These are phyloP conservation scores for Dermatemys mawii DNA, from an alignment of 2,113 vertebrate genomes.

Conservation along the genomic window DNA sequence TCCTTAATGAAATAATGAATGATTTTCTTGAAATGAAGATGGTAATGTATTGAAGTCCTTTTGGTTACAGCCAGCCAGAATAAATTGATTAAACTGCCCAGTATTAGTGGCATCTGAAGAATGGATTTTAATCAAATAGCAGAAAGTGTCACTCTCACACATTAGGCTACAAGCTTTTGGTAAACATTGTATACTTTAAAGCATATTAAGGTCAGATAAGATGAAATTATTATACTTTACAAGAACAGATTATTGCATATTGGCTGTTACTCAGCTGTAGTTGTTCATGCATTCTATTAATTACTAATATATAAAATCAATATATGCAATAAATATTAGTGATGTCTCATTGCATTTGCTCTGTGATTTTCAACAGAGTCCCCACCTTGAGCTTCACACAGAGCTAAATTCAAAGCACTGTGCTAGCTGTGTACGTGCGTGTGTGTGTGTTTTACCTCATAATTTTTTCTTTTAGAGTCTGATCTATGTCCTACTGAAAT, in stretches of 20 bases:
- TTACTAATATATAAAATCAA: conserved; percentile 37
- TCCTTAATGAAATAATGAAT: conserved; percentile 31
- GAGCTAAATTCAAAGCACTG: conserved; percentile 69
- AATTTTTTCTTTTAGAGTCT: conserved; percentile 13
- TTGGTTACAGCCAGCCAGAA: conserved; percentile 35
- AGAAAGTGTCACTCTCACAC: conserved; percentile 10
- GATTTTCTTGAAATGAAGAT: conserved; percentile 6
- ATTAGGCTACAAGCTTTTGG: conserved; percentile 12
- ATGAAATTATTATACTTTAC: conserved; percentile 29
- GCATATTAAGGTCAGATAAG: conserved; percentile 2
- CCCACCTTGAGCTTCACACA: conserved; percentile 59
- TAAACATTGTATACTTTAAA: not conserved
- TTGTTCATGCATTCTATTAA: conserved; percentile 33
- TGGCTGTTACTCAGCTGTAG: not conserved
- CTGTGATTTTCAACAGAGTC: not conserved
- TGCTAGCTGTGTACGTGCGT: conserved; percentile 39
- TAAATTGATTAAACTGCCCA: conserved; percentile 46
- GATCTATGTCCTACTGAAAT: conserved; percentile 61
- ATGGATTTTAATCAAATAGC: conserved; percentile 58
- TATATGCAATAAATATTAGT: conserved; percentile 48
- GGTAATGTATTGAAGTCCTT: conserved; percentile 28
- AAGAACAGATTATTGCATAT: conserved; percentile 35
- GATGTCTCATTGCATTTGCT: not conserved
- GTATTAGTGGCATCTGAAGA: conserved; percentile 42
- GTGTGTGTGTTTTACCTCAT: not conserved